Evolutionary conservation across 2,113 vertebrate genomes (phyloP).

Genomic region (Oophaga pumilio): DNA sequence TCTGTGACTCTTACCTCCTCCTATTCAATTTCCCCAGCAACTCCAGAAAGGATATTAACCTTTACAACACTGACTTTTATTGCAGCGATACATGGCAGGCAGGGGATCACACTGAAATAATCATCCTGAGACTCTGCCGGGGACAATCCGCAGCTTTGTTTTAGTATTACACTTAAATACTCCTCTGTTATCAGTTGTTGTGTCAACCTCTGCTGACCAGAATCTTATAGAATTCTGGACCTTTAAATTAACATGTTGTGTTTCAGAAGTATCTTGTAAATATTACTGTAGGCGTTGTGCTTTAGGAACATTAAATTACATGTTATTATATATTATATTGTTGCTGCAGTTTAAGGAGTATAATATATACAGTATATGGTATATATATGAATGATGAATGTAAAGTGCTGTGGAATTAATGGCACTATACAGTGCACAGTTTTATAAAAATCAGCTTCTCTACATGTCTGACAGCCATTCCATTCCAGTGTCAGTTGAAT

Average conservation of each 20-base stretch:
- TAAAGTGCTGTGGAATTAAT: too few relatives aligned
- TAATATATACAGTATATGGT: too few relatives aligned
- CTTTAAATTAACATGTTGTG: conserved; percentile 20
- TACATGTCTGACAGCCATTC: too few relatives aligned
- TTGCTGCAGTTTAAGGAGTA: too few relatives aligned
- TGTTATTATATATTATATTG: background rate
- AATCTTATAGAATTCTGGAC: conserved; percentile 20
- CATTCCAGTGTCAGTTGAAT: too few relatives aligned
- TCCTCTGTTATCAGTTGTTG: background rate
- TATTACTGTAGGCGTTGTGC: background rate
- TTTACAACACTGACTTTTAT: conserved; percentile 49
- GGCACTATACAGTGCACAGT: too few relatives aligned
- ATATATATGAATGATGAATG: too few relatives aligned
- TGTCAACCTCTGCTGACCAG: background rate
- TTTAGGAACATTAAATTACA: background rate
- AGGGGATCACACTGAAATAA: conserved; percentile 43
- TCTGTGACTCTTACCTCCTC: conserved; percentile 15
- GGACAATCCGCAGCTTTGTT: conserved; percentile 23
- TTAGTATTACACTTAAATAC: conserved; percentile 42
- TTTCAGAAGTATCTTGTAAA: background rate
- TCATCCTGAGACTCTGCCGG: conserved; percentile 11
- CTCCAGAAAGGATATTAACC: conserved; percentile 47
- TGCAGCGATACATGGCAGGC: conserved; percentile 28
- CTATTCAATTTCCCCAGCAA: conserved; percentile 38
- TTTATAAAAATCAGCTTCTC: too few relatives aligned